phyloP scores from a whole-genome alignment of 2,113 vertebrate species.

The Climacteris rufus region DNA sequence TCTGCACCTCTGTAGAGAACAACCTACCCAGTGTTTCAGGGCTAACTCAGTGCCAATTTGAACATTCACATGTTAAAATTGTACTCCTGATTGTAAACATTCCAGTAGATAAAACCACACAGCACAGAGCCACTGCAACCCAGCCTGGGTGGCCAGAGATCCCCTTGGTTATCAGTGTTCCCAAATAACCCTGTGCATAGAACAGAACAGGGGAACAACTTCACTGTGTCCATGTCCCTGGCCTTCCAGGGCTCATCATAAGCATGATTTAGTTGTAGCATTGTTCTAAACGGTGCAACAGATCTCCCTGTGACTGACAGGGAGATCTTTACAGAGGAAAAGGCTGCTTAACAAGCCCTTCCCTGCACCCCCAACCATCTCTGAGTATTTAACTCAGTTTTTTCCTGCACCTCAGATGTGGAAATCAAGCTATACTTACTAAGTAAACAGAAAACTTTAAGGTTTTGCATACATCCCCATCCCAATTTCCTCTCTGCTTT shows the following conservation, averaged over 20 bases:
- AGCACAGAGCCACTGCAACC: neutral
- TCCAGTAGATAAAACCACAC: neutral
- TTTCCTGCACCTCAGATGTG: neutral
- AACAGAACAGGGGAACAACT: neutral
- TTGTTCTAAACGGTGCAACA: neutral
- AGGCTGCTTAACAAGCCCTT: neutral
- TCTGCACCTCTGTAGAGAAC: neutral
- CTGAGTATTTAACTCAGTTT: accelerated
- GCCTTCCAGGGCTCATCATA: neutral
- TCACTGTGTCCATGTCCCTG: neutral
- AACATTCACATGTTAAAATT: neutral
- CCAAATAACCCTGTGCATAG: neutral
- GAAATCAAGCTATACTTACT: neutral
- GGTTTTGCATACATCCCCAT: neutral
- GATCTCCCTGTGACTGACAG: neutral
- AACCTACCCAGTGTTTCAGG: neutral
- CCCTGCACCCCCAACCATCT: neutral
- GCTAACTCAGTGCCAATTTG: neutral
- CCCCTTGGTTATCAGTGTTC: neutral
- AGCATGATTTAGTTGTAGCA: neutral
- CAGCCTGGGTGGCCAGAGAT: neutral
- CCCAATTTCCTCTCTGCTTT: neutral
- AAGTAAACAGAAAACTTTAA: neutral
- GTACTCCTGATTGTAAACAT: neutral
- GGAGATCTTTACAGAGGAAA: neutral